Evolutionary conservation across 2,888 invertebrate genomes (phyloP).

Genomic region (Troides helena): DNA sequence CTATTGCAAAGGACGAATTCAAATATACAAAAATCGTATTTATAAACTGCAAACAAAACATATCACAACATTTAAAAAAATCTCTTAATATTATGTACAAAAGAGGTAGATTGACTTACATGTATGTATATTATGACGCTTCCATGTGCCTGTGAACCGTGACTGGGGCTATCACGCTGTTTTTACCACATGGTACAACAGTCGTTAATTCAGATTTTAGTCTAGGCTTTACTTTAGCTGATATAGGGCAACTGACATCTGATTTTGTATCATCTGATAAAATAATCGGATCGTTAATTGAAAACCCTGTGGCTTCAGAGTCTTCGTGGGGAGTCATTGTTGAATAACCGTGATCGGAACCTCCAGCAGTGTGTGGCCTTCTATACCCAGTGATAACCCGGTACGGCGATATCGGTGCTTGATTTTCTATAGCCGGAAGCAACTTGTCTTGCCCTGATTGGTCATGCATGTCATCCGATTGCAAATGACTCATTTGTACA

Average conservation of each 20-base stretch:
- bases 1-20: conserved; percentile 19
- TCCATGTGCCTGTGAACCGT: conserved; percentile 95
- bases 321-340: conserved; percentile 96
- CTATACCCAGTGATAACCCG: conserved; percentile 90
- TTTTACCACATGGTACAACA: conserved; percentile 76
- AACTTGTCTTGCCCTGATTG: conserved; percentile 84
- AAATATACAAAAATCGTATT: conserved; percentile 25
- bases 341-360: conserved; percentile 97
- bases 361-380: conserved; percentile 86
- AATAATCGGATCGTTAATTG: conserved; percentile 83
- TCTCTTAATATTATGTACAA: conserved; percentile 35
- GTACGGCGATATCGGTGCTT: conserved; percentile 91
- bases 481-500: conserved; percentile 86
- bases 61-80: conserved; percentile 38
- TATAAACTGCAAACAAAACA: conserved; percentile 34
- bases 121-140: conserved; percentile 76
- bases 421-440: conserved; percentile 80
- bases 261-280: conserved; percentile 75
- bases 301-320: conserved; percentile 90
- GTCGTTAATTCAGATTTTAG: conserved; percentile 69
- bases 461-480: conserved; percentile 84
- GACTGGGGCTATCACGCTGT: conserved; percentile 89
- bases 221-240: conserved; percentile 69
- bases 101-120: conserved; percentile 55
- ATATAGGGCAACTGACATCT: conserved; percentile 80